Percentiles rank a stretch among this genome's conserved stretches.
These are phyloP conservation scores for Parauchenoglanis punctatus DNA, from an alignment of 2,797 vertebrate genomes.

Conservation along the genomic window DNA sequence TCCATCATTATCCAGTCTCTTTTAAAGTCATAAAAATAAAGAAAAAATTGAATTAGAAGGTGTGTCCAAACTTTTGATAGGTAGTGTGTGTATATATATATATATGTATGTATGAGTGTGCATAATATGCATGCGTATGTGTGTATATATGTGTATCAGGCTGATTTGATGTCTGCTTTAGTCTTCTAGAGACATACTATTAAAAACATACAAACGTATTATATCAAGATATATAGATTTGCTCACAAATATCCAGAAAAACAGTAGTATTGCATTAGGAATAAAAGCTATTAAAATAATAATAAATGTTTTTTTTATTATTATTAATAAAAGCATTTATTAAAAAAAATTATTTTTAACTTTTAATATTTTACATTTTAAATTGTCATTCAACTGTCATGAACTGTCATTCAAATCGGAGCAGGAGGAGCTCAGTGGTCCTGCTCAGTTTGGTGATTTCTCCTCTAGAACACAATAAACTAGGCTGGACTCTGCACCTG, in stretches of 20 bases:
- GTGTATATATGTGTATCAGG: conserved; percentile 3
- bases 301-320: too few relatives aligned
- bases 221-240: not conserved
- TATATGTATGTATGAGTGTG: too few relatives aligned
- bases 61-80: too few relatives aligned
- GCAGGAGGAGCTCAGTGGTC: not conserved
- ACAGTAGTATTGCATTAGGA: not conserved
- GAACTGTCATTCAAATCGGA: not conserved
- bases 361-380: not conserved
- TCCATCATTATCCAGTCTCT: too few relatives aligned
- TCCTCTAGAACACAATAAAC: not conserved
- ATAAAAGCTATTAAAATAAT: too few relatives aligned
- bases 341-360: too few relatives aligned
- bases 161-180: not conserved
- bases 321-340: too few relatives aligned
- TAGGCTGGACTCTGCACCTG: not conserved
- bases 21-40: too few relatives aligned
- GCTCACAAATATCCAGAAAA: not conserved
- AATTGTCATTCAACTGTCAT: not conserved
- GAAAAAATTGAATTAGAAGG: too few relatives aligned
- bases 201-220: not conserved
- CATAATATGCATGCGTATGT: too few relatives aligned
- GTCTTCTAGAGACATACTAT: too few relatives aligned
- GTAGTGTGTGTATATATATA: too few relatives aligned
- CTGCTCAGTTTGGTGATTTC: not conserved